phyloP scores from a whole-genome alignment of 2,113 vertebrate species.

The Microtus montanus region DNA sequence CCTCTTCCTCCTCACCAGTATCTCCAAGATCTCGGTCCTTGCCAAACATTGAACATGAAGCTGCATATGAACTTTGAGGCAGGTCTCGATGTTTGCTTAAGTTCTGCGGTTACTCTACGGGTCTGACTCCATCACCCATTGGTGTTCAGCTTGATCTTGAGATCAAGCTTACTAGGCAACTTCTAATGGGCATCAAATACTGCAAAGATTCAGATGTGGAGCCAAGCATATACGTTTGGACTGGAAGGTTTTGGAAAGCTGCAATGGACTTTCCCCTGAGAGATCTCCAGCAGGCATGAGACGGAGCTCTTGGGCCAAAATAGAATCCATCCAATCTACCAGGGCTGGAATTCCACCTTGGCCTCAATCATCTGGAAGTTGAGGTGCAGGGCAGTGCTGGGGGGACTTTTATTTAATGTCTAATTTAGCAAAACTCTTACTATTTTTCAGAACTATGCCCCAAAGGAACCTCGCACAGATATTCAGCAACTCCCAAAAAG shows the following conservation, averaged over 20 bases:
- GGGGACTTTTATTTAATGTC: constrained; percentile 54
- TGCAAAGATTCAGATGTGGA: constrained; percentile 67
- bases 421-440: constrained; percentile 67
- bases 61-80: not conserved
- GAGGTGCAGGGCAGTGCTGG: not conserved
- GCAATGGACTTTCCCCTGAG: constrained; percentile 68
- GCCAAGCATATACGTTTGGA: constrained; percentile 58
- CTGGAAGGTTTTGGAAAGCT: constrained; percentile 71
- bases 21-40: constrained; percentile 49
- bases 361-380: constrained; percentile 30
- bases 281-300: constrained; percentile 70
- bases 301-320: constrained; percentile 57
- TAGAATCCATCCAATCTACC: constrained; percentile 65
- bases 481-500: constrained; percentile 53
- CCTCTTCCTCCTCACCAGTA: constrained; percentile 49
- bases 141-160: not conserved
- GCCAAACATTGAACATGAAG: constrained; percentile 5
- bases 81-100: not conserved
- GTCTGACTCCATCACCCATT: not conserved
- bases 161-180: constrained; percentile 39
- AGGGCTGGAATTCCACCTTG: constrained; percentile 49
- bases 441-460: constrained; percentile 60
- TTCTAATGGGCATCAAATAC: constrained; percentile 75
- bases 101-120: constrained; percentile 17
- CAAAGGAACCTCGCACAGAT: not conserved